These are phyloP conservation scores for Pterophyllum scalare DNA, from an alignment of 2,113 vertebrate genomes.

Conservation along the genomic window DNA sequence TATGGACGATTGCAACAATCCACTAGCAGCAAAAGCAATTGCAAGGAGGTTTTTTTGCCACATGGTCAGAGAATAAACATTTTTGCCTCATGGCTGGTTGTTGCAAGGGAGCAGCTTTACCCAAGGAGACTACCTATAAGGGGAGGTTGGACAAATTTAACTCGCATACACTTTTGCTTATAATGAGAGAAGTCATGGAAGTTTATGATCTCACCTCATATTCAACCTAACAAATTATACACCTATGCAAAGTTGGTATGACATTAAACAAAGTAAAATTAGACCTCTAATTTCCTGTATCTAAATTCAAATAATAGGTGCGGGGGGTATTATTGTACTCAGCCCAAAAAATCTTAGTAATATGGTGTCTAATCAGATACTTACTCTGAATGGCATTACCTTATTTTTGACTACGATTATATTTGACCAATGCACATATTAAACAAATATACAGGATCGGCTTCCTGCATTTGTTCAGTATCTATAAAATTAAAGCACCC, in stretches of 20 bases:
- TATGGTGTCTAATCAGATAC: too few relatives aligned
- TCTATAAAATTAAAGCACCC: too few relatives aligned
- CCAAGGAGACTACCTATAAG: neutral
- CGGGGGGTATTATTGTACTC: too few relatives aligned
- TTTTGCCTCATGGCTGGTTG: neutral
- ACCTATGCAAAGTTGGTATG: neutral
- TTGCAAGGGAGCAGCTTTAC: neutral
- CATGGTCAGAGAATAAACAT: neutral
- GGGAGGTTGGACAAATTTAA: rapidly evolving
- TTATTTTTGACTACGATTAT: too few relatives aligned
- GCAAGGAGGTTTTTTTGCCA: neutral
- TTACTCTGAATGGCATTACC: too few relatives aligned
- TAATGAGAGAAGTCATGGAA: neutral
- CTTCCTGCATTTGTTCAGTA: too few relatives aligned
- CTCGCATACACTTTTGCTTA: too few relatives aligned
- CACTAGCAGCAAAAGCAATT: neutral
- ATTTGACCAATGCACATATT: too few relatives aligned
- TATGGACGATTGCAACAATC: rapidly evolving
- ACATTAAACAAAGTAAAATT: neutral
- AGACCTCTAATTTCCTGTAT: too few relatives aligned
- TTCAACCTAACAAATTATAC: neutral
- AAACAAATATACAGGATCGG: too few relatives aligned
- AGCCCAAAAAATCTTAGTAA: too few relatives aligned
- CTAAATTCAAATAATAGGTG: too few relatives aligned
- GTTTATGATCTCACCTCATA: neutral